A percentile compares a stretch with the other conserved stretches of the same genome.
phyloP scores from a whole-genome alignment of 1,140 invertebrate species.

The Sarcophaga bullata region DNA sequence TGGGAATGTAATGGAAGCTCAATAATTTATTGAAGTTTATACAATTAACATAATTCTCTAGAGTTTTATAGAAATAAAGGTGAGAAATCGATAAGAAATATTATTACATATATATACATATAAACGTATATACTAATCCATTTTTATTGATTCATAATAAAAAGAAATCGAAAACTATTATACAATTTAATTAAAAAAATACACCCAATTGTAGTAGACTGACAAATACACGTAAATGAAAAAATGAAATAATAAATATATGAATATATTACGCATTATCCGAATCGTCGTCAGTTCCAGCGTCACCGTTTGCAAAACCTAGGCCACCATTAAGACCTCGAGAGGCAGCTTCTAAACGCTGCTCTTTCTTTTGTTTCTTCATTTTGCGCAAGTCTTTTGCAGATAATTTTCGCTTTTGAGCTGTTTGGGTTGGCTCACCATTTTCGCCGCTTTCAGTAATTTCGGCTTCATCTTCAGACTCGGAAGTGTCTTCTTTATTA shows the following conservation, averaged over 20 bases:
- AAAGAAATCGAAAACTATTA: not conserved
- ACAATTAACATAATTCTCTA: no score
- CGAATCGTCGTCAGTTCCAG: not conserved
- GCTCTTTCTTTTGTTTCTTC: constrained; percentile 48
- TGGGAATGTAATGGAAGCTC: no score
- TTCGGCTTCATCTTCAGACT: not conserved
- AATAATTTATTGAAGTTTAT: no score
- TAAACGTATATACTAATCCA: not conserved
- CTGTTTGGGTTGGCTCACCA: not conserved
- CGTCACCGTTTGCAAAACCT: constrained; percentile 29
- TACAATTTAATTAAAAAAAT: constrained; percentile 3
- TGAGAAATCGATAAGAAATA: no score
- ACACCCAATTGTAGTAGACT: not conserved
- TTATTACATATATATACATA: no score
- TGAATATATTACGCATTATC: not conserved
- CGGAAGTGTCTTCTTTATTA: constrained; percentile 18
- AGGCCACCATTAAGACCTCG: constrained; percentile 45
- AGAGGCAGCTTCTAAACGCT: constrained; percentile 46
- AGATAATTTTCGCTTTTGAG: constrained; percentile 31
- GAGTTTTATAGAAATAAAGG: no score
- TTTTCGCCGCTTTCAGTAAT: constrained; percentile 28
- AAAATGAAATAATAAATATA: not conserved
- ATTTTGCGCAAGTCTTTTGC: constrained; percentile 35
- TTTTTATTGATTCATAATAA: constrained; percentile 9
- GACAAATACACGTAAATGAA: not conserved